Evolutionary conservation across 2,113 vertebrate species (phyloP).

Genomic region (Catharus minimus): DNA sequence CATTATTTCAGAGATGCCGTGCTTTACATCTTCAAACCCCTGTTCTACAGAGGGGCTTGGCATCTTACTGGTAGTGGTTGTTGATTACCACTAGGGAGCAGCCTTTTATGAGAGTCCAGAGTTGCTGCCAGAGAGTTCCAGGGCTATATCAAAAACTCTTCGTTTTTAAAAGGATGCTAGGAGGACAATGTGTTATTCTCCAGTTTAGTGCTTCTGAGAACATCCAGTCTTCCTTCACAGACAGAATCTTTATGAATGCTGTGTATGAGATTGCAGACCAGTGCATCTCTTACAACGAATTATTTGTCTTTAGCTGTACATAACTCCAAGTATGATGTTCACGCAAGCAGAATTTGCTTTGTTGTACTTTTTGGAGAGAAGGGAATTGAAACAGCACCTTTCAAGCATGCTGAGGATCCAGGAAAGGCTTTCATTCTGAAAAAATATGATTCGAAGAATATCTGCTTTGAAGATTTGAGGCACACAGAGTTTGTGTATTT

Average conservation of each 20-base stretch:
- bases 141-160: neutral
- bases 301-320: neutral
- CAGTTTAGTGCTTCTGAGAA: neutral
- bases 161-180: neutral
- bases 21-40: accelerated
- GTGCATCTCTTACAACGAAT: neutral
- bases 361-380: neutral
- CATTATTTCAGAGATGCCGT: neutral
- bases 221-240: neutral
- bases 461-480: neutral
- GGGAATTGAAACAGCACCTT: neutral
- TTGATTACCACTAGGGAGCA: neutral
- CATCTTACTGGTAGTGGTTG: neutral
- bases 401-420: neutral
- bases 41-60: neutral
- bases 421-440: neutral
- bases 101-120: neutral
- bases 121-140: neutral
- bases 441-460: neutral
- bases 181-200: neutral
- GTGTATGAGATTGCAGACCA: neutral
- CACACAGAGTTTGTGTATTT: neutral
- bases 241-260: neutral
- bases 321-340: neutral
- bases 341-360: neutral